Conservation (phyloP, 2,888 invertebrate genomes). For the Bellardia bayeri region DNA sequence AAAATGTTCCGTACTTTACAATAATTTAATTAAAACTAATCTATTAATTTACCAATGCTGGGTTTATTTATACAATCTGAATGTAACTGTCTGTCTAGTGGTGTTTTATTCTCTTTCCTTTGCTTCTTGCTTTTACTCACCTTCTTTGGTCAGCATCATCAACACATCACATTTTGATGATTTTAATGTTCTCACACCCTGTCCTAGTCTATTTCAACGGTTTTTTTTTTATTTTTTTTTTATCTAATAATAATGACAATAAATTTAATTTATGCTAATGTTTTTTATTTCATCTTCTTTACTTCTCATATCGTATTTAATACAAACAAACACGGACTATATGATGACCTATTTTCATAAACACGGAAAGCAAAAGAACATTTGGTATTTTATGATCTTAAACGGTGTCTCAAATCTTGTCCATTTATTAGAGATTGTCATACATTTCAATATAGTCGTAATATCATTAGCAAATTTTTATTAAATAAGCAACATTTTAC, state of each 20-base stretch:
- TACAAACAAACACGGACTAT: neutral
- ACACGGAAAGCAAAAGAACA: neutral
- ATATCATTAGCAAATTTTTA: too few species aligned
- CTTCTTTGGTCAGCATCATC: neutral
- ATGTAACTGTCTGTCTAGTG: neutral
- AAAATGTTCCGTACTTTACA: neutral
- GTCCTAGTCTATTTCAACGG: neutral
- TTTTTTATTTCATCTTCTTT: neutral
- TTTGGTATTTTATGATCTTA: too few species aligned
- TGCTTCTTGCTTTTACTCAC: neutral
- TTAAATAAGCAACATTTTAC: too few species aligned
- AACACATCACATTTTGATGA: neutral
- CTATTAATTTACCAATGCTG: neutral
- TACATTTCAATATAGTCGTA: too few species aligned
- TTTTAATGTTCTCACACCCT: neutral
- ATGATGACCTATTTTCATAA: neutral
- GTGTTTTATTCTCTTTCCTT: neutral
- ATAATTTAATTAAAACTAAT: conserved; percentile 48
- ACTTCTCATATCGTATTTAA: neutral
- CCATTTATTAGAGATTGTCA: neutral
- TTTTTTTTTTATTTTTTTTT: neutral
- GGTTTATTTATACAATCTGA: conserved; percentile 47
- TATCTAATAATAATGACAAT: neutral
- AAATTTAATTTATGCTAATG: neutral
- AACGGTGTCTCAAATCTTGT: neutral